These are phyloP conservation scores for Anser brachyrhynchus DNA, from an alignment of 2,113 vertebrate genomes.

Conservation along the genomic window DNA sequence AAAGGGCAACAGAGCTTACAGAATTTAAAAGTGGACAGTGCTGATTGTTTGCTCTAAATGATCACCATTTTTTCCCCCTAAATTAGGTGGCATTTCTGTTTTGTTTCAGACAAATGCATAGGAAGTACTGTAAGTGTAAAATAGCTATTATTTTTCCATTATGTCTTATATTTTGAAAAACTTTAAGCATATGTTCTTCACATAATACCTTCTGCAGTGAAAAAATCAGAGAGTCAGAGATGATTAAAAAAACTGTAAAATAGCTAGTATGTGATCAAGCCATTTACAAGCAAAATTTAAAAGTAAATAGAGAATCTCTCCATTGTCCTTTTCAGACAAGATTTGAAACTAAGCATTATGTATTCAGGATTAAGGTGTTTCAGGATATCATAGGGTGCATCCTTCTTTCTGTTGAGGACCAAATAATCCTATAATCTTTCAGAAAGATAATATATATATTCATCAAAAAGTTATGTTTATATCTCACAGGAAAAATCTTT, in stretches of 20 bases:
- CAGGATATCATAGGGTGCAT: background rate
- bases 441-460: background rate
- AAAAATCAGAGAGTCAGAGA: background rate
- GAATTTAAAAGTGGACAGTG: background rate
- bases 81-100: background rate
- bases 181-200: background rate
- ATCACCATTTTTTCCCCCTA: background rate
- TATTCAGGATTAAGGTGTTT: background rate
- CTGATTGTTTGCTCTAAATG: background rate
- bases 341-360: background rate
- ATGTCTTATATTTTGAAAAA: background rate
- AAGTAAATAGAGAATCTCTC: background rate
- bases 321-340: background rate
- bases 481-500: background rate
- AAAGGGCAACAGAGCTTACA: background rate
- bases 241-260: background rate
- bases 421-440: background rate
- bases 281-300: background rate
- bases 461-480: background rate
- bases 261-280: background rate
- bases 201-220: background rate
- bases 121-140: background rate
- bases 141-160: background rate
- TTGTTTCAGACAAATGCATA: background rate
- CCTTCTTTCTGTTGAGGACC: background rate